Conservation (phyloP, 2,888 invertebrate species). For the Nephrotoma appendiculata region DNA sequence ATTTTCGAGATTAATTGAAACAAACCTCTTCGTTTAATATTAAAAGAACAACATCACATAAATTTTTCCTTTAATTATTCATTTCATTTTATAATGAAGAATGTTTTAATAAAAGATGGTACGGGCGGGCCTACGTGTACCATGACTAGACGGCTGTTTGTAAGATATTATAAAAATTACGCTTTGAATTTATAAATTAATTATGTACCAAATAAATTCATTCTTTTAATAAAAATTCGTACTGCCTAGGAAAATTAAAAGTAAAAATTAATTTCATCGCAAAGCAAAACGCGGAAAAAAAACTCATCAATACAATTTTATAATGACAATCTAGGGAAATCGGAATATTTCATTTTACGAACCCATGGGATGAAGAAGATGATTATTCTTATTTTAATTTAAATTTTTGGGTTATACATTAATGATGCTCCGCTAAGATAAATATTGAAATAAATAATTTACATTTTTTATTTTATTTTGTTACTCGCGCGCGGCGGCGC, state of each 20-base stretch:
- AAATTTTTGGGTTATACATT: neutral
- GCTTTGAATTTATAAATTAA: neutral
- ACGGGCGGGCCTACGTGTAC: neutral
- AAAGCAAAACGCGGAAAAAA: too few species aligned
- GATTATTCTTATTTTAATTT: neutral
- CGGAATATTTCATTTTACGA: neutral
- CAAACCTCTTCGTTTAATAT: too few species aligned
- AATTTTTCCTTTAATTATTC: too few species aligned
- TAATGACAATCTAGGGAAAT: neutral
- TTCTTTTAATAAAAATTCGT: neutral
- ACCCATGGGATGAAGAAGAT: neutral
- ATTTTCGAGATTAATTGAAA: too few species aligned
- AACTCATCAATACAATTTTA: neutral
- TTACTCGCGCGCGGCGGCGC: neutral
- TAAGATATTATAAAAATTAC: neutral
- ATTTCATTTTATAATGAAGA: too few species aligned
- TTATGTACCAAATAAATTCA: neutral
- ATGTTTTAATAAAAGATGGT: too few species aligned
- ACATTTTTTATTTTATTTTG: neutral
- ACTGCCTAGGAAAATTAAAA: neutral
- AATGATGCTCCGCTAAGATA: neutral
- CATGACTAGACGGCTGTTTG: neutral
- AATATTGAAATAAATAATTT: neutral
- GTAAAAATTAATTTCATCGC: neutral
- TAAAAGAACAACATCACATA: too few species aligned